Evolutionary conservation across 2,888 invertebrate species (phyloP), one percentile per base, ranked within the genome.

Genomic region (Desoria tigrina): DNA sequence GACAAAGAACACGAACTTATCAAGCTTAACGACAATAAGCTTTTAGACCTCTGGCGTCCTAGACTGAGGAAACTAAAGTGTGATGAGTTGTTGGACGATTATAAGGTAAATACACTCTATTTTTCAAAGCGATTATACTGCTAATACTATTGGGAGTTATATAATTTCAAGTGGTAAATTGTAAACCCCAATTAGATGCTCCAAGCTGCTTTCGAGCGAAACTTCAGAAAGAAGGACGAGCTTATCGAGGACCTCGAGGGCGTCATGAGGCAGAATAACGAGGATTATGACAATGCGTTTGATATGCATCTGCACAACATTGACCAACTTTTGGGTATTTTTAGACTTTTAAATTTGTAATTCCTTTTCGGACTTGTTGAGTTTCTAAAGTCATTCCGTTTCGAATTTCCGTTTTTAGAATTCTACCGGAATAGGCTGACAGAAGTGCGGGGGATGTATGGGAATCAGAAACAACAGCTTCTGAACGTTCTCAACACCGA

Each of bases 41-140:
- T 76, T 2, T 63, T 76, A 39, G 76, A 76, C 50, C 60, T 74
- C 14, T 76, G 76, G 76, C 63, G 76, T 27, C 76, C 76, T 9
- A 62, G 71, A 4, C 54, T 76, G 21, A 57, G 76, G 21, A 74
- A 74, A 39, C 66, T 74, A 3, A 76, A 74, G 56, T 74, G 65
- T 50, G 63, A 74, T 9, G 76, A 76, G 51, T 61, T 74, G 18
- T 62, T 76, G 50, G 73, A 73, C 21, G 76, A 76, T 54, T 74
- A 71, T 63, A 68, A 74, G 65, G 76, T 73, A 55, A n/a, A n/a
- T n/a, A n/a, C n/a, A n/a, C n/a, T n/a, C n/a, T 55, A 39, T n/a
- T 58, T 42, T 27, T 11, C 6, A 51, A 42, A 27, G 16, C 50
- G n/a, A 24, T 28, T 28, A 24, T 53, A 24, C 21, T 24, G 11